Base-by-base conservation (phyloP, 2,888 invertebrate species). In the Scaptomyza flava region DNA sequence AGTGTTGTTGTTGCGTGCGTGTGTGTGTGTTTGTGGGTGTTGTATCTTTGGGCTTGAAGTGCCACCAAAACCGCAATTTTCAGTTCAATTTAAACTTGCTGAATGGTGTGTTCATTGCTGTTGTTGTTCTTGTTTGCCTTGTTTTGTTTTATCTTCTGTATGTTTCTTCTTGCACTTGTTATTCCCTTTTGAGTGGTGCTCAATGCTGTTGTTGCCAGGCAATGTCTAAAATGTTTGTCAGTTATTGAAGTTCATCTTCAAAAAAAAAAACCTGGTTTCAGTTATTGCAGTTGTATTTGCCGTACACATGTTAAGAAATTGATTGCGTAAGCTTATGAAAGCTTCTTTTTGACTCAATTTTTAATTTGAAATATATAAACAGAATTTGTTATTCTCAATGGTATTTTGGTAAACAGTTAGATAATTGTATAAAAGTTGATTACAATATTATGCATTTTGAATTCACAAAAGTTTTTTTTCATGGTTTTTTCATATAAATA, bases 41-140 rank as follows among this genome's bases (percentile, higher is more conserved):
- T 69, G 60, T 79, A 64, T 69, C 72, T 65, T 79, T 47, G 64
- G 51, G 23, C 58, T 74, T 65, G 57, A 57, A 60, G 58, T 46
- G 47, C 20, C 23, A 59, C 65, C 47, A 61, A 57, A 69, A 80
- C 87, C 89, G 61, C 86, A 89, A 72, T 79, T 79, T 85, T 76
- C 72, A 75, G 77, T 84, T 82, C 75, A 81, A 85, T 86, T 89
- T 74, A 69, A 88, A 85, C 66, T 80, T 75, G 80, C 81, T 72
- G 70, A 79, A 85, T 79, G 68, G 50, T 80, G 81, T 81, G 81
- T 74, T 87, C 66, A 71, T 65, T 83, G 71, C 56, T 53, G 42
- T 60, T 38, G 45, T 36, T 38, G 43, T 38, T 50, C n/a, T 36
- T 53, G 31, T 58, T 43, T 51, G 8, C 17, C 11, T 20, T 45